Base-by-base conservation (phyloP, 2,797 vertebrate genomes). In the Gambelia wislizenii region DNA sequence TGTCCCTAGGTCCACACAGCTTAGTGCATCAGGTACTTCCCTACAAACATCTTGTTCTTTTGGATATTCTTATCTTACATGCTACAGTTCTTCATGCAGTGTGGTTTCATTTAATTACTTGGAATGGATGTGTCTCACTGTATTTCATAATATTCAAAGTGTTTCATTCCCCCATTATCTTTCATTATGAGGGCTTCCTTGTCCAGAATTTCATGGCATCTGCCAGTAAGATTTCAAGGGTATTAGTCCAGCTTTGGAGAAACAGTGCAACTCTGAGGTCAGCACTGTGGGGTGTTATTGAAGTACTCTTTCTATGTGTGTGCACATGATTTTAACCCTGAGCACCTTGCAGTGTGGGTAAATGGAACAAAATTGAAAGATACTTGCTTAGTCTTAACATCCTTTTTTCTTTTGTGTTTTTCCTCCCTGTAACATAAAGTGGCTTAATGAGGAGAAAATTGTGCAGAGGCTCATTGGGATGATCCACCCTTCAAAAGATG, bases 381-480 rank as follows among this genome's bases (percentile, higher is more conserved):
- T 77, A n/a, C 72, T 82, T 69, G 30, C 47, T 83, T 82, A 67
- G 6, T 52, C 56, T 89, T 47, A 49, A 14, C 49, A 36, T 72
- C 13, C 33, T n/a, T 75, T 49, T n/a, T 13, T 18, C 6, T n/a
- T 84, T 1, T 8, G 42, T 42, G 18, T 8, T 52, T 33, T 13
- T 14, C n/a, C n/a, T n/a, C n/a, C n/a, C 3, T 42, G 16, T 76
- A 14, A 78, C 42, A 36, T 30, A 10, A 89, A 97, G 97, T 97
- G 97, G 97, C 96, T 97, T 74, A 97, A 97, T 0, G 96, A 97
- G 88, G 96, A 97, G 91, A 97, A 96, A 93, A 96, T 97, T 2
- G 91, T 97, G 39, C 96, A 97, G 92, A 93, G 96, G 39, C 96
- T 97, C 12, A 96, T 97, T 2, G 96, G 95, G 64, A 96, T 97